phyloP scores from a whole-genome alignment of 2,113 vertebrate species.

The Engraulis encrasicolus region DNA sequence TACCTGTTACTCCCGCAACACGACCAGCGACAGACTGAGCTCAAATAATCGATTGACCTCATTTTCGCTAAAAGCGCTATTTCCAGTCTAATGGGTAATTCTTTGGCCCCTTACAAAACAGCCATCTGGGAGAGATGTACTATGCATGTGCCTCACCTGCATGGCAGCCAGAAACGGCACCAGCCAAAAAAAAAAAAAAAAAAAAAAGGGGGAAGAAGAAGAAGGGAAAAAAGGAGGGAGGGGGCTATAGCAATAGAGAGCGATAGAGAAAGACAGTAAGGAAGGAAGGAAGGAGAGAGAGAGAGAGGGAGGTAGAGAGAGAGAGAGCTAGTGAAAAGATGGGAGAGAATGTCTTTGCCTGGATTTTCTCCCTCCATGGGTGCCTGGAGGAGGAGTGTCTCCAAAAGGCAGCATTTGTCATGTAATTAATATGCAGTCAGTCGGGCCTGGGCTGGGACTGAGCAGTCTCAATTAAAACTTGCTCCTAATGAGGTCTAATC shows the following conservation, averaged over 20 bases:
- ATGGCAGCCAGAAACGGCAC: conserved; percentile 51
- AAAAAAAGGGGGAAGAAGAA: conserved; percentile 16
- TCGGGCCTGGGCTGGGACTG: conserved; percentile 8
- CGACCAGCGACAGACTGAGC: conserved; percentile 64
- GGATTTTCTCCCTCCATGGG: background rate
- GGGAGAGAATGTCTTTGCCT: background rate
- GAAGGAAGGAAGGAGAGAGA: conserved; percentile 19
- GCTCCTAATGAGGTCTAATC: conserved; percentile 18
- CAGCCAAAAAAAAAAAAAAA: background rate
- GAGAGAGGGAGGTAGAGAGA: no score
- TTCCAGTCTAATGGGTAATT: conserved; percentile 79
- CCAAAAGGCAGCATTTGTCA: conserved; percentile 38
- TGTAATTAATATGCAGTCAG: conserved; percentile 47
- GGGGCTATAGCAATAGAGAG: no score
- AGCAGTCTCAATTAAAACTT: conserved; percentile 21
- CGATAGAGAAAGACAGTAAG: background rate
- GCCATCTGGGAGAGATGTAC: conserved; percentile 71
- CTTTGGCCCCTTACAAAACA: conserved; percentile 72
- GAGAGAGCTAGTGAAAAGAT: no score
- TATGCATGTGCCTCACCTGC: conserved; percentile 61
- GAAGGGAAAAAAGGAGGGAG: background rate
- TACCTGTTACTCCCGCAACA: conserved; percentile 73
- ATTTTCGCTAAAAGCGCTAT: conserved; percentile 82
- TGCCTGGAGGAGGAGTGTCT: background rate
- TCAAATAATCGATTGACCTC: conserved; percentile 84